These are phyloP conservation scores for Eupithecia dodoneata DNA, from an alignment of 2,888 invertebrate species.

Conservation along the genomic window DNA sequence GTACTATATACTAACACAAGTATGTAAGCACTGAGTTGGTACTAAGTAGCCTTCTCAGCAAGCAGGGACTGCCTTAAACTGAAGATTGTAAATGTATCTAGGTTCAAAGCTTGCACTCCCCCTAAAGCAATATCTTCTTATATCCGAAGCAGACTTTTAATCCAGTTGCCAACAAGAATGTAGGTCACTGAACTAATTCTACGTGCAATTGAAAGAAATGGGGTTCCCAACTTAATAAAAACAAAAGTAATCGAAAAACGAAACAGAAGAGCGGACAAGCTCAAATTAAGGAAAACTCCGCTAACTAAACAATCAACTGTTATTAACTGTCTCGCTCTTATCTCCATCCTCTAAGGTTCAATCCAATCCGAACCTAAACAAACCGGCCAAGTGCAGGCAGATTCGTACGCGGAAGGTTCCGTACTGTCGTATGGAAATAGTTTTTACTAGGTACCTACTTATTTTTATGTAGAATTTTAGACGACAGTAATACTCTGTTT, in stretches of 20 bases:
- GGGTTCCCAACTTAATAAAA: constrained; percentile 34
- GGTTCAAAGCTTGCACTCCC: background rate
- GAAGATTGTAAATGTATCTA: background rate
- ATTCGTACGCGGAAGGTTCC: background rate
- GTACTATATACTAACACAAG: no score
- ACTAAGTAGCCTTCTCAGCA: no score
- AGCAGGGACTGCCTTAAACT: no score
- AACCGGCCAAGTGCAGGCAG: background rate
- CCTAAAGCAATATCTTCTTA: background rate
- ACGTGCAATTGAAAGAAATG: constrained; percentile 34
- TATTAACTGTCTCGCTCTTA: constrained; percentile 36
- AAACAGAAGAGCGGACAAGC: constrained; percentile 31
- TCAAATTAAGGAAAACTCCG: constrained; percentile 44
- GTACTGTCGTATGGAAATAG: background rate
- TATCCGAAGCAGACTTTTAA: constrained; percentile 8
- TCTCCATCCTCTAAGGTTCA: constrained; percentile 13
- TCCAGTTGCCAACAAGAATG: constrained; percentile 9
- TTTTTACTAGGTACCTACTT: no score
- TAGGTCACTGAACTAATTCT: constrained; percentile 30
- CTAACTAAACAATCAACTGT: constrained; percentile 43
- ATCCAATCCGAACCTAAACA: background rate
- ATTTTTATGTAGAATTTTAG: no score
- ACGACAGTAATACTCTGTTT: no score
- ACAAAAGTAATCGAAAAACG: constrained; percentile 37
- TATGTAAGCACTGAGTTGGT: no score